Evolutionary conservation across 1,140 invertebrate genomes (phyloP).

Genomic region (Pachyrhynchus sulphureomaculatus): DNA sequence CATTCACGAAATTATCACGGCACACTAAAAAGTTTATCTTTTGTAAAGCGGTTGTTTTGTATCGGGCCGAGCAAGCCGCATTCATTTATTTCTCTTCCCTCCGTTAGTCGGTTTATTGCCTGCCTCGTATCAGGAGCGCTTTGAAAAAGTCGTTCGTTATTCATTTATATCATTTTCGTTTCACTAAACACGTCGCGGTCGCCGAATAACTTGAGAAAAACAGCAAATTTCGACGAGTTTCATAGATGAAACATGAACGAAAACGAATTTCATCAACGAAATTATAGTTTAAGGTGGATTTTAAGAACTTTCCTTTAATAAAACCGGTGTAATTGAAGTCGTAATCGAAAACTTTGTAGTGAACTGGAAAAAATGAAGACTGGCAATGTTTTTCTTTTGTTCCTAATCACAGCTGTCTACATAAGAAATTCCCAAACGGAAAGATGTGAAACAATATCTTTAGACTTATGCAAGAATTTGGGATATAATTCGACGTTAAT

Average conservation of each 20-base stretch:
- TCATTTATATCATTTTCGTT: background rate
- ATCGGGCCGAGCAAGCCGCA: slow-evolving; percentile 34
- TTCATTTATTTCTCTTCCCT: slow-evolving; percentile 41
- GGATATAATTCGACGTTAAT: slow-evolving; percentile 87
- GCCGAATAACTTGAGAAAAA: slow-evolving; percentile 14
- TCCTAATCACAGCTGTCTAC: background rate
- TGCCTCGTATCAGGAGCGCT: slow-evolving; percentile 23
- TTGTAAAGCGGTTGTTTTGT: slow-evolving; percentile 44
- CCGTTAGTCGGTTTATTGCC: slow-evolving; percentile 31
- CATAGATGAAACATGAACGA: background rate
- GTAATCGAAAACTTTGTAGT: background rate
- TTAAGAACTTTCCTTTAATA: background rate
- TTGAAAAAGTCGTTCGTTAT: slow-evolving; percentile 20
- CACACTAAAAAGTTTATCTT: slow-evolving; percentile 42
- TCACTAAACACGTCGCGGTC: background rate
- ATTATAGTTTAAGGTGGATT: background rate
- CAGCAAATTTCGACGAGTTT: background rate
- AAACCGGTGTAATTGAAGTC: slow-evolving; percentile 13
- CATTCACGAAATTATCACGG: slow-evolving; percentile 33
- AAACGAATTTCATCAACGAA: background rate
- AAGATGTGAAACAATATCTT: slow-evolving; percentile 77
- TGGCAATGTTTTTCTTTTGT: slow-evolving; percentile 9
- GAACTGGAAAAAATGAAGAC: slow-evolving; percentile 2
- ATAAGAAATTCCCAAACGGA: background rate
- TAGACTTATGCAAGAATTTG: slow-evolving; percentile 78